These are phyloP conservation scores for Ochlodes sylvanus DNA, from an alignment of 2,888 invertebrate genomes.

Conservation along the genomic window DNA sequence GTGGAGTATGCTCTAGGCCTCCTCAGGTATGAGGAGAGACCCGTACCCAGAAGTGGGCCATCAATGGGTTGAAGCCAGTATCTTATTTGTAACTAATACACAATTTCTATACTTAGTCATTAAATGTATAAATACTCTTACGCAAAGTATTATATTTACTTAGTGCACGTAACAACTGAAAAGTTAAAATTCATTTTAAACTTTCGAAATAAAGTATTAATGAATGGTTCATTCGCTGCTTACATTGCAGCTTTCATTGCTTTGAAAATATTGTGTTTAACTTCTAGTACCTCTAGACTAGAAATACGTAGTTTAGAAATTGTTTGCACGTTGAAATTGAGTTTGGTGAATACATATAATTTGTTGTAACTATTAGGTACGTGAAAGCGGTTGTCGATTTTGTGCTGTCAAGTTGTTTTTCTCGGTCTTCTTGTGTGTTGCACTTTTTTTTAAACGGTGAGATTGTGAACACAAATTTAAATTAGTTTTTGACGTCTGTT, in stretches of 20 bases:
- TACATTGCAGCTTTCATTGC: background rate
- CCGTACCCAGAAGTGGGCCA: too few species aligned
- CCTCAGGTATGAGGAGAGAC: too few species aligned
- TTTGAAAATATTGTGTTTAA: background rate
- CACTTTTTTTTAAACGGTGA: conserved; percentile 5
- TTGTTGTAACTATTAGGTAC: conserved; percentile 11
- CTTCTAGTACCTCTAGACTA: conserved; percentile 2
- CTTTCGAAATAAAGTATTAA: background rate
- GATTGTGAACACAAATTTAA: conserved; percentile 1
- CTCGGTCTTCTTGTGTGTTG: conserved; percentile 10
- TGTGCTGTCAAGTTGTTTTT: conserved; percentile 1
- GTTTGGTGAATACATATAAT: conserved; percentile 22
- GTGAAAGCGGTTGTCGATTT: conserved; percentile 14
- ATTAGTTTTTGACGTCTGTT: background rate
- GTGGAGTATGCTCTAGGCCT: too few species aligned
- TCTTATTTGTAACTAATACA: too few species aligned
- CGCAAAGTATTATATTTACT: too few species aligned
- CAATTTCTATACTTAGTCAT: too few species aligned
- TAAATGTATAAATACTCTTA: too few species aligned
- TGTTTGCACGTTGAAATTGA: conserved; percentile 16
- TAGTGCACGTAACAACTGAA: too few species aligned
- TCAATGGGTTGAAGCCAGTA: too few species aligned
- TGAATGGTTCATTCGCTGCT: background rate
- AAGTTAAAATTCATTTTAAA: too few species aligned
- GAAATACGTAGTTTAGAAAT: conserved; percentile 25